Conservation (phyloP, 1,140 invertebrate genomes). For the Megalonaias nervosa region DNA sequence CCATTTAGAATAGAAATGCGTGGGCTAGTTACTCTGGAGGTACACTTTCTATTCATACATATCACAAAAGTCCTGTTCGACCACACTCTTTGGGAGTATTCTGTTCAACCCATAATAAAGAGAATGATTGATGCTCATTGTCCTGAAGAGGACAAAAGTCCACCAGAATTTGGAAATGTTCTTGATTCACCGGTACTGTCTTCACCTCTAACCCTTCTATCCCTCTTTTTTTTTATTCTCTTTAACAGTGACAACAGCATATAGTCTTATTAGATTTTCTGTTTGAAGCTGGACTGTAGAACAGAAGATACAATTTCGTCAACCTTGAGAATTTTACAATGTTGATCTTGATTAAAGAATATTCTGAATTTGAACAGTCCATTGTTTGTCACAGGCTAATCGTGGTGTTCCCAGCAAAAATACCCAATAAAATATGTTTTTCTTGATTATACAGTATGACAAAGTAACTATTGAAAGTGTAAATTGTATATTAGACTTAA, state of each 20-base stretch:
- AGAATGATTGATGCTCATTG: conserved; percentile 44
- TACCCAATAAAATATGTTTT: too few relatives aligned
- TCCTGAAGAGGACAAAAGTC: conserved; percentile 47
- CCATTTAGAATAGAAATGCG: conserved; percentile 41
- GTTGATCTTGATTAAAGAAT: too few relatives aligned
- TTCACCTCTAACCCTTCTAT: conserved; percentile 1
- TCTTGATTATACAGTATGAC: too few relatives aligned
- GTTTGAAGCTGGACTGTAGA: too few relatives aligned
- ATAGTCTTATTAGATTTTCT: too few relatives aligned
- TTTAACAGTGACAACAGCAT: background rate
- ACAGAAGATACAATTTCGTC: too few relatives aligned
- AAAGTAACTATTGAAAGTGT: too few relatives aligned
- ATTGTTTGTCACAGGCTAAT: background rate
- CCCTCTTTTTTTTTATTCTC: too few relatives aligned
- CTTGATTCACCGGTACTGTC: background rate
- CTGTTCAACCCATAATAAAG: conserved; percentile 43
- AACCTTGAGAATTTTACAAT: too few relatives aligned
- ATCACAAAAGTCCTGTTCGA: conserved; percentile 46
- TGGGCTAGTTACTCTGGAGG: conserved; percentile 45
- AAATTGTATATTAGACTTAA: too few relatives aligned
- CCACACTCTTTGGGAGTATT: conserved; percentile 42
- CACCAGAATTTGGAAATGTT: conserved; percentile 36
- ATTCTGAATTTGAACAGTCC: background rate
- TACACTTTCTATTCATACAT: conserved; percentile 30
- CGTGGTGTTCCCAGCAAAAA: too few relatives aligned